A percentile compares a stretch with the other conserved stretches of the same genome.
Evolutionary conservation across 1,140 invertebrate species (phyloP).

Genomic region (Psilanteris sp.): DNA sequence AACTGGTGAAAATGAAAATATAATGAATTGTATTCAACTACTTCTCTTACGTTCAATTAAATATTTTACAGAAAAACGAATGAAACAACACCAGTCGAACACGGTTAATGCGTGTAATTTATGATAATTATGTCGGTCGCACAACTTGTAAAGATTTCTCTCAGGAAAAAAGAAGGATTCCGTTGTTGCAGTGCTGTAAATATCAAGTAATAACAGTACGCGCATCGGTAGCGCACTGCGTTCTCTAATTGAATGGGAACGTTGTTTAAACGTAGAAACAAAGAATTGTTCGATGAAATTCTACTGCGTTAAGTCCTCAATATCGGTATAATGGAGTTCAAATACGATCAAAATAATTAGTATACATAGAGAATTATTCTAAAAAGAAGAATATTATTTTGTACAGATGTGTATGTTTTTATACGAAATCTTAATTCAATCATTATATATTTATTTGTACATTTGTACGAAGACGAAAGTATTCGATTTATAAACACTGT

Average conservation of each 20-base stretch:
- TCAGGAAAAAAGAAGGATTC: constrained; percentile 19
- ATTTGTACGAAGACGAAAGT: too few relatives aligned
- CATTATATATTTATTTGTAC: too few relatives aligned
- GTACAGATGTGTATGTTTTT: too few relatives aligned
- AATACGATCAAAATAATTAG: too few relatives aligned
- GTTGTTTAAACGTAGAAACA: not conserved
- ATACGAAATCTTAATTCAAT: too few relatives aligned
- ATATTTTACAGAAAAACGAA: constrained; percentile 32
- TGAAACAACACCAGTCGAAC: constrained; percentile 17
- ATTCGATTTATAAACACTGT: too few relatives aligned
- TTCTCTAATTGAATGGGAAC: constrained; percentile 48
- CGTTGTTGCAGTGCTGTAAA: constrained; percentile 8
- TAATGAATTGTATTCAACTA: constrained; percentile 12
- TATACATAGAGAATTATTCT: too few relatives aligned
- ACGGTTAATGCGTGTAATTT: constrained; percentile 36
- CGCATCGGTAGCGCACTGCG: constrained; percentile 16
- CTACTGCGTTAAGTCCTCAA: not conserved
- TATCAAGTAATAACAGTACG: constrained; percentile 47
- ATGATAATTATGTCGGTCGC: constrained; percentile 58
- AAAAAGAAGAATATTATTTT: too few relatives aligned
- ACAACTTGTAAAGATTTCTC: constrained; percentile 47
- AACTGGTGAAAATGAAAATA: constrained; percentile 31
- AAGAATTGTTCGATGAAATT: constrained; percentile 21
- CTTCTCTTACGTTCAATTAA: constrained; percentile 28
- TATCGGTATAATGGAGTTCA: too few relatives aligned